phyloP scores from a whole-genome alignment of 2,113 vertebrate genomes.

The Benitochromis conjunctus region DNA sequence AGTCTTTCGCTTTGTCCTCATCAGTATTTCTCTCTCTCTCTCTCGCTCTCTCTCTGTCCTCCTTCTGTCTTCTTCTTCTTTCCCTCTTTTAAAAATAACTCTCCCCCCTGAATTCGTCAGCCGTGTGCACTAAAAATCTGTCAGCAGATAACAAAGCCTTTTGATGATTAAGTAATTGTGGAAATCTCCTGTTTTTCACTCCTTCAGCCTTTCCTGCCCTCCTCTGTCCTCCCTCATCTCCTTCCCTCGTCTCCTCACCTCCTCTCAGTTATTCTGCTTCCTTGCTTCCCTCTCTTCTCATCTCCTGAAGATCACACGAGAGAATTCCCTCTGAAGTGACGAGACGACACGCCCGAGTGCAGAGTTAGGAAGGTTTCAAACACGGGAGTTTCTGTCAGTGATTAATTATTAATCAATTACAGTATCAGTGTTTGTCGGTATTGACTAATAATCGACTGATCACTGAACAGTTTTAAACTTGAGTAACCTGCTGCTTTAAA shows the following conservation, averaged over 20 bases:
- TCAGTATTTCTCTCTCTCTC: not conserved
- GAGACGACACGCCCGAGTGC: not conserved
- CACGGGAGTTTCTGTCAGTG: not conserved
- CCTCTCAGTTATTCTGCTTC: not conserved
- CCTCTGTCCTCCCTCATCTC: not conserved
- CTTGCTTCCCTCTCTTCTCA: not conserved
- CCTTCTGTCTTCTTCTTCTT: not conserved
- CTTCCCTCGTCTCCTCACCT: fast-evolving
- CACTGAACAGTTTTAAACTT: not conserved
- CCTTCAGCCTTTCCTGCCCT: not conserved
- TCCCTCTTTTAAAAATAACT: not conserved
- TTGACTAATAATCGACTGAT: not conserved
- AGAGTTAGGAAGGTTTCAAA: not conserved
- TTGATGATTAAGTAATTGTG: conserved; percentile 50
- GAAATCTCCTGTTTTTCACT: not conserved
- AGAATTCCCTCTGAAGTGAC: conserved; percentile 30
- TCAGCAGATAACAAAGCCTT: not conserved
- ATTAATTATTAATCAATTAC: not conserved
- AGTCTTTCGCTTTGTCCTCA: not conserved
- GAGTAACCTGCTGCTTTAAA: not conserved
- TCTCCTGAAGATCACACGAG: not conserved
- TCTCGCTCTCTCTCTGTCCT: not conserved
- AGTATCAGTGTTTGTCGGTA: fast-evolving
- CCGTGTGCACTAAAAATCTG: conserved; percentile 7
- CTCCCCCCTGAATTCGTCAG: not conserved